Conservation (phyloP, 35 echinoderm and acorn worm species). For the Hemicentrotus pulcherrimus region DNA sequence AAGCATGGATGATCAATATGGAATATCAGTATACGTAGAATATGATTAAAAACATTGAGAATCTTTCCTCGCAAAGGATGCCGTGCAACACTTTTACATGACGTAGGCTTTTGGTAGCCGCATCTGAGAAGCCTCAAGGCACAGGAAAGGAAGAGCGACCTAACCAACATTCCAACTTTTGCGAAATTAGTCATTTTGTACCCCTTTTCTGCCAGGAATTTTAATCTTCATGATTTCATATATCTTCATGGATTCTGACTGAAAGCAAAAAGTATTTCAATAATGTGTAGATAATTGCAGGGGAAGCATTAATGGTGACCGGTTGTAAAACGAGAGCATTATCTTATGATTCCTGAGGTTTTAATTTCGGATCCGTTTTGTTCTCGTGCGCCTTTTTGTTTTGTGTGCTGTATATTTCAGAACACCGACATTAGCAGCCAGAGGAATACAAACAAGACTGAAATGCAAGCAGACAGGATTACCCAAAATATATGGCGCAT, state of each 20-base stretch:
- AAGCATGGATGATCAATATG: not conserved
- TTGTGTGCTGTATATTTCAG: too few relatives aligned
- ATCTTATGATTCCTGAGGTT: too few relatives aligned
- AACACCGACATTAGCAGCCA: too few relatives aligned
- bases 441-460: too few relatives aligned
- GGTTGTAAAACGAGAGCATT: not conserved
- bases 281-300: not conserved
- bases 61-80: not conserved
- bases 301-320: not conserved
- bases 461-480: too few relatives aligned
- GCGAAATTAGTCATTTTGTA: not conserved
- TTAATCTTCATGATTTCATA: not conserved
- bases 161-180: not conserved
- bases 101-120: not conserved
- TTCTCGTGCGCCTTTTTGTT: too few relatives aligned
- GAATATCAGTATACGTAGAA: not conserved
- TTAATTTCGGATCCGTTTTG: too few relatives aligned
- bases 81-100: too few relatives aligned
- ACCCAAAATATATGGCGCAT: too few relatives aligned
- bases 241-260: not conserved
- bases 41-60: not conserved
- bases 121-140: not conserved
- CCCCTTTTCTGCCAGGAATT: too few relatives aligned
- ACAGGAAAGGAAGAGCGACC: not conserved
- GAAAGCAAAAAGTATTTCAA: not conserved